These are phyloP conservation scores for Semnornis frantzii DNA, from an alignment of 2,113 vertebrate genomes.

Conservation along the genomic window DNA sequence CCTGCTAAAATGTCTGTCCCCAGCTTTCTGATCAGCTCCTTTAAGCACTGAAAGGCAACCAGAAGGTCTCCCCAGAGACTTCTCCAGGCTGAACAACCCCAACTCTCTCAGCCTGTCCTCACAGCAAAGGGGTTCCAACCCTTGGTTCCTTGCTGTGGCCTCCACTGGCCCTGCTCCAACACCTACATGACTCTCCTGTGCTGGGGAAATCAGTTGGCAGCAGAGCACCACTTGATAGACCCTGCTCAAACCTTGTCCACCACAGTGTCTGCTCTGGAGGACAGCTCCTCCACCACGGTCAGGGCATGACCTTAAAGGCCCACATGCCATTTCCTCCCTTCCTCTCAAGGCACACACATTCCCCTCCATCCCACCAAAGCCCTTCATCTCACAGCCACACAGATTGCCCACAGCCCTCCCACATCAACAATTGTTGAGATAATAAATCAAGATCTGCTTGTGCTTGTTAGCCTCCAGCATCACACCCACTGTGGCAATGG, in stretches of 20 bases:
- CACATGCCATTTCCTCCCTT: background rate
- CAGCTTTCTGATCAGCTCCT: background rate
- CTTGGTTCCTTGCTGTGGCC: background rate
- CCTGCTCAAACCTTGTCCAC: background rate
- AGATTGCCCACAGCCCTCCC: background rate
- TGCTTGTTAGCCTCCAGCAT: background rate
- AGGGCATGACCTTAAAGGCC: background rate
- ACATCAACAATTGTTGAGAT: background rate
- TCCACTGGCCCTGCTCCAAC: background rate
- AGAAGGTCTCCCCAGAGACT: background rate
- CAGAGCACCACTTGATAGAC: background rate
- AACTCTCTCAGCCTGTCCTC: background rate
- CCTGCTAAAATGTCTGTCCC: background rate
- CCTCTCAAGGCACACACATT: background rate
- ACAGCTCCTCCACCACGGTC: background rate
- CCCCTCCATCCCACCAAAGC: background rate
- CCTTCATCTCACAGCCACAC: accelerated
- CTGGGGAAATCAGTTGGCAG: background rate
- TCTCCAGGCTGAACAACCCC: background rate
- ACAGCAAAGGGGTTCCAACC: background rate
- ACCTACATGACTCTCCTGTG: too few species aligned
- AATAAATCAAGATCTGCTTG: background rate
- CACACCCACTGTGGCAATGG: background rate
- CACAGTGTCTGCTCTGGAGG: background rate
- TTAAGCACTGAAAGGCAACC: background rate